phyloP scores from a whole-genome alignment of 2,113 vertebrate species.

The Gallinago jamesoni region DNA sequence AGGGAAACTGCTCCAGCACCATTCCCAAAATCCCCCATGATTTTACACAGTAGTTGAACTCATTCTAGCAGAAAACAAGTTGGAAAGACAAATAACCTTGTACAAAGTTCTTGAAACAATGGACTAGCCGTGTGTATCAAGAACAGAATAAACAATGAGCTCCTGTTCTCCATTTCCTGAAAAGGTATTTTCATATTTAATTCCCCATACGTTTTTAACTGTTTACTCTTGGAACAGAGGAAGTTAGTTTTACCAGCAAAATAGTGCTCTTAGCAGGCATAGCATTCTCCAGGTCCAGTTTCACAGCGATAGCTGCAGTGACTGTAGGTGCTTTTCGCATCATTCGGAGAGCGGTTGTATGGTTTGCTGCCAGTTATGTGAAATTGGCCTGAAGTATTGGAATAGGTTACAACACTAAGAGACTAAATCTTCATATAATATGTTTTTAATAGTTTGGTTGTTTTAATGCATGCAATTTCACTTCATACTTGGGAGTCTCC shows the following conservation, averaged over 20 bases:
- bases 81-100: conserved; percentile 35
- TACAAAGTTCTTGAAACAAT: conserved; percentile 64
- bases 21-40: accelerated
- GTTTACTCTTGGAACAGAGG: background rate
- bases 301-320: background rate
- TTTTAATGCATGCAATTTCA: background rate
- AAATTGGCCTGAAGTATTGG: background rate
- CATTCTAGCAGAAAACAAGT: background rate
- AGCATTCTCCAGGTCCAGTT: background rate
- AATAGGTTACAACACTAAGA: background rate
- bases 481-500: too few relatives aligned
- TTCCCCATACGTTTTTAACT: background rate
- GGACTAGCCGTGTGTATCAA: background rate
- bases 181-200: background rate
- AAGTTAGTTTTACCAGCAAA: background rate
- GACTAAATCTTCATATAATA: background rate
- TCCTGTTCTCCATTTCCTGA: conserved; percentile 69
- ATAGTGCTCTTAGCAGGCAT: background rate
- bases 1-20: background rate
- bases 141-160: conserved; percentile 62
- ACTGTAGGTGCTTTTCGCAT: background rate
- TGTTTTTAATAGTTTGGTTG: background rate
- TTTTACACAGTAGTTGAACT: background rate
- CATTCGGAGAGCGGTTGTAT: background rate
- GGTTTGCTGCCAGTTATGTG: background rate